phyloP scores from a whole-genome alignment of 2,888 invertebrate genomes.

The Ametastegia equiseti region DNA sequence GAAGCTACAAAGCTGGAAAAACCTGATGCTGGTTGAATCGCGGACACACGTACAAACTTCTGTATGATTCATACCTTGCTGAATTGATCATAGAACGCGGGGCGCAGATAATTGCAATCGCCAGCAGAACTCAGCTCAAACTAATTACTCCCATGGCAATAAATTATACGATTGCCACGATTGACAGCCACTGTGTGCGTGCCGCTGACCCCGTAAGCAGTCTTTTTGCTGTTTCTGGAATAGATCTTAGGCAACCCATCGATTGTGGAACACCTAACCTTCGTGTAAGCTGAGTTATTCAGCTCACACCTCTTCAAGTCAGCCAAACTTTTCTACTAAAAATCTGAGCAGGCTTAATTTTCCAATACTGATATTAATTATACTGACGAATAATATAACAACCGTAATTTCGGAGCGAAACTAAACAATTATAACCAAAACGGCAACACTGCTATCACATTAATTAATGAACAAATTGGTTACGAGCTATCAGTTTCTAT shows the following conservation, averaged over 20 bases:
- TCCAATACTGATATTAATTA: background rate
- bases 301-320: no score
- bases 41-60: background rate
- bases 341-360: background rate
- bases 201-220: background rate
- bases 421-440: no score
- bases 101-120: conserved; percentile 38
- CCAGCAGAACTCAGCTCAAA: conserved; percentile 6
- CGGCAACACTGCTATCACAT: background rate
- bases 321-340: background rate
- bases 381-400: no score
- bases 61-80: background rate
- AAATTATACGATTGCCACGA: conserved; percentile 38
- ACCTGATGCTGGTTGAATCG: background rate
- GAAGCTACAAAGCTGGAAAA: background rate
- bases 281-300: no score
- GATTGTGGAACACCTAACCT: background rate
- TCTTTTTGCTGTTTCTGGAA: background rate
- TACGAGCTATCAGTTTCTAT: background rate
- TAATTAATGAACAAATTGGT: background rate
- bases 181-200: conserved; percentile 42
- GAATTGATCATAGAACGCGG: conserved; percentile 32
- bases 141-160: conserved; percentile 34
- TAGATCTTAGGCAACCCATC: background rate
- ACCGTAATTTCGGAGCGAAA: no score